phyloP scores from a whole-genome alignment of 2,888 invertebrate genomes.

The Griposia aprilina region DNA sequence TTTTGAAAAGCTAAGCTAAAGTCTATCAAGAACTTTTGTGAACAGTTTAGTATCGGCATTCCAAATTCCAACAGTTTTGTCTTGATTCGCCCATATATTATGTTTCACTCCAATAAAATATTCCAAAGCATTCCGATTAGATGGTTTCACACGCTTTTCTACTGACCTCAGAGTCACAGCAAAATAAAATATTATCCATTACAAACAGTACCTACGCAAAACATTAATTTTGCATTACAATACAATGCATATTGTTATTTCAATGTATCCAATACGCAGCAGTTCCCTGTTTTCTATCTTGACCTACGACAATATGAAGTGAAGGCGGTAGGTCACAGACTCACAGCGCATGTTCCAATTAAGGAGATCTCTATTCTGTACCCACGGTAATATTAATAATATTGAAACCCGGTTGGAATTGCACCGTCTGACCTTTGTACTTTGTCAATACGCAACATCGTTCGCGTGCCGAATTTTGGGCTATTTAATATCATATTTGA shows the following conservation, averaged over 20 bases:
- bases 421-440: slow-evolving; percentile 4
- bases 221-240: slow-evolving; percentile 1
- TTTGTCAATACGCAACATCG: neutral
- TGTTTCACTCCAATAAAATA: neutral
- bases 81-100: neutral
- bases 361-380: neutral
- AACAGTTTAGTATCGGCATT: neutral
- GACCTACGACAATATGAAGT: slow-evolving; percentile 37
- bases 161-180: neutral
- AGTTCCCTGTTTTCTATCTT: slow-evolving; percentile 13
- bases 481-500: neutral
- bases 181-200: neutral
- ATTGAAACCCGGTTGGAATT: slow-evolving; percentile 16
- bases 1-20: neutral
- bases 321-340: slow-evolving; percentile 14
- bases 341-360: slow-evolving; percentile 41
- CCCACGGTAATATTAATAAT: slow-evolving; percentile 15
- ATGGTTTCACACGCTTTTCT: neutral
- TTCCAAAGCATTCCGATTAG: neutral
- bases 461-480: neutral
- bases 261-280: neutral
- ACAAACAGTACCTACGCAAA: neutral
- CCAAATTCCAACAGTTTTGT: neutral
- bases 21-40: neutral
- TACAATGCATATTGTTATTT: slow-evolving; percentile 7